These are phyloP conservation scores for Nomada fucata DNA, from an alignment of 2,888 invertebrate species.

Conservation along the genomic window DNA sequence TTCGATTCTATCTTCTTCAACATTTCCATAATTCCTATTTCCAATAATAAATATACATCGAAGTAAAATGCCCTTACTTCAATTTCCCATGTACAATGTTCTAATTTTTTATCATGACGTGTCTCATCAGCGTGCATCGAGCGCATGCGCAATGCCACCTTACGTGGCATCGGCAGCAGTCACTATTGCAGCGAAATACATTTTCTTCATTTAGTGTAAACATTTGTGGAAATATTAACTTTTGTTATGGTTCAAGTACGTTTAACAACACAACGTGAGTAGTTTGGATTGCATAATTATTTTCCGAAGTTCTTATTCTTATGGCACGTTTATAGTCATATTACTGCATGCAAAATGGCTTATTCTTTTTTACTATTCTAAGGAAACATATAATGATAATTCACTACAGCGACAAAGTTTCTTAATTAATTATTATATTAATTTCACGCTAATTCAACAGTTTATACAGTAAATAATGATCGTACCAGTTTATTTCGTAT, in stretches of 20 bases:
- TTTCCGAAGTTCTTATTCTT: conserved; percentile 7
- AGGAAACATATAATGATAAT: conserved; percentile 36
- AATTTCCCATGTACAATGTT: conserved; percentile 40
- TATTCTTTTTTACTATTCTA: conserved; percentile 49
- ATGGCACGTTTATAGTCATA: neutral
- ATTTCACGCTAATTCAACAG: conserved; percentile 7
- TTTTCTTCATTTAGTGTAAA: conserved; percentile 78
- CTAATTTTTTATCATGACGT: conserved; percentile 75
- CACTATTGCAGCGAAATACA: conserved; percentile 75
- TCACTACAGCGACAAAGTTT: neutral
- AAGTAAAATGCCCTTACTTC: neutral
- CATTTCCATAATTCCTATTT: neutral
- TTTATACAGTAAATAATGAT: neutral
- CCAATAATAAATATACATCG: conserved; percentile 20
- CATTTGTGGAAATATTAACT: conserved; percentile 75
- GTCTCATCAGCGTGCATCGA: conserved; percentile 75
- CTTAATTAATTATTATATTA: neutral
- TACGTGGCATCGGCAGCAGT: conserved; percentile 86
- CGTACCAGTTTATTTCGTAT: conserved; percentile 39
- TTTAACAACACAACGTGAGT: conserved; percentile 77
- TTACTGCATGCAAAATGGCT: conserved; percentile 70
- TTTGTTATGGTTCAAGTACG: conserved; percentile 80
- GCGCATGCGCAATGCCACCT: conserved; percentile 86
- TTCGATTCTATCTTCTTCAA: neutral
- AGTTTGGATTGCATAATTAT: conserved; percentile 21